phyloP scores from a whole-genome alignment of 2,888 invertebrate genomes.

The Heteromurus nitidus region DNA sequence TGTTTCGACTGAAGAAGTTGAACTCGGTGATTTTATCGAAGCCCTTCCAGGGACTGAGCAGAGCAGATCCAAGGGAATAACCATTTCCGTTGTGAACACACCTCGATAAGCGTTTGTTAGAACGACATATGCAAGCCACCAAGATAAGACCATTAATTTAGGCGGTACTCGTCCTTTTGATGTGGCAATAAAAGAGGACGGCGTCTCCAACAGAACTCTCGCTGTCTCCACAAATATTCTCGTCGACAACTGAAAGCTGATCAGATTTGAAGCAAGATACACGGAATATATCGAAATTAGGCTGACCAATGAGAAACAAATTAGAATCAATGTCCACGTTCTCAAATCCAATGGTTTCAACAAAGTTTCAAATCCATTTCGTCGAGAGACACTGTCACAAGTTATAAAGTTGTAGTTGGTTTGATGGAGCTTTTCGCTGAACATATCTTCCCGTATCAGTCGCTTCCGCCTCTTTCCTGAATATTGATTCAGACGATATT shows the following conservation, averaged over 20 bases:
- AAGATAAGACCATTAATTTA: too few relatives aligned
- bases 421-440: not conserved
- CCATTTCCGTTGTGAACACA: not conserved
- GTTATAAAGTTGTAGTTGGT: not conserved
- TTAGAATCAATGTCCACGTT: not conserved
- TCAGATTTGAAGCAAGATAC: not conserved
- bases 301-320: not conserved
- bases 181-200: not conserved
- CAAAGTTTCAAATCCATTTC: not conserved
- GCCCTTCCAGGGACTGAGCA: not conserved
- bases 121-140: not conserved
- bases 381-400: not conserved
- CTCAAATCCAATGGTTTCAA: not conserved
- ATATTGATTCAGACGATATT: not conserved
- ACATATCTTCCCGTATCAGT: not conserved
- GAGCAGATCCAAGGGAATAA: not conserved
- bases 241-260: not conserved
- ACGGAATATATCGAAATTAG: not conserved
- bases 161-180: not conserved
- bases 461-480: not conserved
- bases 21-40: not conserved
- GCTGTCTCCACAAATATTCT: not conserved
- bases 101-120: not conserved
- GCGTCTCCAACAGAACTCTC: not conserved
- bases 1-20: not conserved